Conservation (phyloP, 2,113 vertebrate genomes). For the Zosterops borbonicus region DNA sequence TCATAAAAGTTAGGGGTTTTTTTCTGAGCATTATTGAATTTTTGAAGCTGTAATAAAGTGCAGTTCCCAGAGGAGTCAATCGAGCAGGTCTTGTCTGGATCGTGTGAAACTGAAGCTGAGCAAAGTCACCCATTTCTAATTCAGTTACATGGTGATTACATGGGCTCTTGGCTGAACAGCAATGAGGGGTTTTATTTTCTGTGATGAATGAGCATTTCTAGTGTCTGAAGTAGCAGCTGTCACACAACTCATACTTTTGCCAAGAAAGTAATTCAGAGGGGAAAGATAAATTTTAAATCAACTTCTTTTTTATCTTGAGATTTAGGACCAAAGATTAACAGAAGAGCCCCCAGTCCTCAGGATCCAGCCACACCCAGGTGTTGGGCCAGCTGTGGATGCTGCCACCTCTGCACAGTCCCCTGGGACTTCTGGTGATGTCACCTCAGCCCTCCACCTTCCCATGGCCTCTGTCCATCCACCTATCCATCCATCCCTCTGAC, state of each 20-base stretch:
- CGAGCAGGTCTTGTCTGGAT: conserved; percentile 48
- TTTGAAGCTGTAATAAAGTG: conserved; percentile 24
- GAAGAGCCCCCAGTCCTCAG: neutral
- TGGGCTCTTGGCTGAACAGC: conserved; percentile 19
- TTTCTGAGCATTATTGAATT: neutral
- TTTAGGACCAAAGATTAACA: neutral
- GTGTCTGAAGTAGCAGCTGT: conserved; percentile 48
- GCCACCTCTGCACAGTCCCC: accelerated
- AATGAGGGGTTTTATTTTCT: conserved; percentile 16
- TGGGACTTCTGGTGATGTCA: neutral
- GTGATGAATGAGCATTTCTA: conserved; percentile 24
- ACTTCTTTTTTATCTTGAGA: neutral
- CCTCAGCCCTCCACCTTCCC: neutral
- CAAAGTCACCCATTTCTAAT: conserved; percentile 65
- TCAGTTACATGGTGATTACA: conserved; percentile 71
- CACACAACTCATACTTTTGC: neutral
- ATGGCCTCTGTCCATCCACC: accelerated
- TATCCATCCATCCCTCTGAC: neutral
- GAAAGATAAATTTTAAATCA: neutral
- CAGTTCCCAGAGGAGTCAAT: conserved; percentile 14
- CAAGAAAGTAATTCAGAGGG: neutral
- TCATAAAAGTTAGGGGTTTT: neutral
- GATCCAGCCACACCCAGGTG: neutral
- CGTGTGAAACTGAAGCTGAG: conserved; percentile 59
- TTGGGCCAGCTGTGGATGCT: neutral